Percentiles rank a stretch among this genome's conserved stretches.
phyloP scores from a whole-genome alignment of 2,888 invertebrate genomes.

The Tipula confusa region DNA sequence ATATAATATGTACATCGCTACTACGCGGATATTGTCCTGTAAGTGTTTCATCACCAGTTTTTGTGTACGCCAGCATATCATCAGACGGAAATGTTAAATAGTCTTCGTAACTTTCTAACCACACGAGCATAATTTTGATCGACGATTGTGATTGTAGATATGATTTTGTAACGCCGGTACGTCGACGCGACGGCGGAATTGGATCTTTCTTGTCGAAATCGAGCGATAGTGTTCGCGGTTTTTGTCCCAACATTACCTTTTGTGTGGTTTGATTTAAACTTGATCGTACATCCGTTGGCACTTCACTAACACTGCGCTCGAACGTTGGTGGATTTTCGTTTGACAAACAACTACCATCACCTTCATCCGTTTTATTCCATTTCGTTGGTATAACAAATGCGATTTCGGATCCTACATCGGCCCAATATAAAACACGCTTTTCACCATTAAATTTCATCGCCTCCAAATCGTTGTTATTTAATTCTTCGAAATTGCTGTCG shows the following conservation, averaged over 20 bases:
- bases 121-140: slow-evolving; percentile 84
- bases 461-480: slow-evolving; percentile 39
- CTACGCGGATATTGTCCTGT: slow-evolving; percentile 52
- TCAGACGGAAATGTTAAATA: slow-evolving; percentile 81
- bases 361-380: slow-evolving; percentile 51
- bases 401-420: slow-evolving; percentile 89
- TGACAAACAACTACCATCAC: slow-evolving; percentile 53
- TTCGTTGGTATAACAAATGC: slow-evolving; percentile 87
- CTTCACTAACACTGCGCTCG: slow-evolving; percentile 57
- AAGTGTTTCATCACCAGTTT: slow-evolving; percentile 76
- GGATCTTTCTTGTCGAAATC: slow-evolving; percentile 57
- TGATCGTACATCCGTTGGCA: neutral
- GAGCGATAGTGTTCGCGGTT: slow-evolving; percentile 64
- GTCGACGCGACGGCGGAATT: slow-evolving; percentile 55
- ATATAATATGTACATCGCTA: slow-evolving; percentile 68
- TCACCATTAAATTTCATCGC: slow-evolving; percentile 74
- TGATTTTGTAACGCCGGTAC: slow-evolving; percentile 54
- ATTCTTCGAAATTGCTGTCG: neutral
- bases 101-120: slow-evolving; percentile 96
- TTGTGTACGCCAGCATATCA: slow-evolving; percentile 71
- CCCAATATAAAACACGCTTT: slow-evolving; percentile 87
- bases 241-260: slow-evolving; percentile 51
- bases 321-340: slow-evolving; percentile 43
- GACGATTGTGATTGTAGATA: slow-evolving; percentile 55
- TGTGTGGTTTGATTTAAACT: neutral